Evolutionary conservation across 2,113 vertebrate species (phyloP), one percentile per base, ranked within the genome.

Genomic region (Urocolius indicus): DNA sequence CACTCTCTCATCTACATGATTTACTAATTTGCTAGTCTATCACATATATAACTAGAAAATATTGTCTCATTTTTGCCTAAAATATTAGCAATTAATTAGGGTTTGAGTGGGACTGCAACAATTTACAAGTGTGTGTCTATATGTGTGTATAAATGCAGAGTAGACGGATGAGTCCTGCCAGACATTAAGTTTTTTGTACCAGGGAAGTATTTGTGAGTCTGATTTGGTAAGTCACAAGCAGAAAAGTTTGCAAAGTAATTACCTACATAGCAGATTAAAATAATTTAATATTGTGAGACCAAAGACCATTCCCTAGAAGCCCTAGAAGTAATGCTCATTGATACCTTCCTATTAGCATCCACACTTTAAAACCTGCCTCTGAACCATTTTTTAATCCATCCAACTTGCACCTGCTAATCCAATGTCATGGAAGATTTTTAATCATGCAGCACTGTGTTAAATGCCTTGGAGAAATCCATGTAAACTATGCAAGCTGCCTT

Each of bases 381-480:
- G 32, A 90, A 92, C 6, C 22, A 77, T 51, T 80, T 92, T 94
- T 92, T 77, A 80, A 81, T 86, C 77, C 73, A 62, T 17, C 14
- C 26, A 74, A 38, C 21, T 58, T 83, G 75, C 79, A 84, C 46
- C 55, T 88, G 88, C 26, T 83, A 74, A 83, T 82, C 43, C 38
- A 78, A 32, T 11, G 16, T 52, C 77, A 67, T 0, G 6, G 77
- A 59, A 80, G 48, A 63, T 89, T 91, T 94, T 92, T 84, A 90
- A 93, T 94, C 68, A 81, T 45, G 57, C 34, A 51, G 36, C 52
- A 38, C 34, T 63, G 30, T 52, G 14, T 67, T 46, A 95, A 94
- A 92, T 87, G 81, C 89, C 91, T 92, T 87, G 80, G 95, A 93
- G 95, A 93, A 95, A 97, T 93, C 22, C 61, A n/a, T 34, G 51